Evolutionary conservation across 1,140 invertebrate genomes (phyloP).

Genomic region (Drosophila punjabiensis): DNA sequence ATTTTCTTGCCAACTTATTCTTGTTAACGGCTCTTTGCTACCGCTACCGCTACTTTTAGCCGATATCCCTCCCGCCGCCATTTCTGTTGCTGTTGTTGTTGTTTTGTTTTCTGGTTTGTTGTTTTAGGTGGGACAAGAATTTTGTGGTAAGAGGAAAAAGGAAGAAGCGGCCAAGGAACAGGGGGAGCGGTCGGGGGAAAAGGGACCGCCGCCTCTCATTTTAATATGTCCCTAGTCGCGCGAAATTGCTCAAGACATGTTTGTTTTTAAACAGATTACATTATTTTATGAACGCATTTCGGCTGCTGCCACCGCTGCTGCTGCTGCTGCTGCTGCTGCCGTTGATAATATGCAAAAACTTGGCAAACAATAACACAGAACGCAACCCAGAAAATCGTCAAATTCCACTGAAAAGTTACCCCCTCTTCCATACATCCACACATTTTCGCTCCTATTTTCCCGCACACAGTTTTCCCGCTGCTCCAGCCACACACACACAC

Average conservation of each 20-base stretch:
- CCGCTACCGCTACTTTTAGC: slow-evolving; percentile 62
- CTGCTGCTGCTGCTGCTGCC: slow-evolving; percentile 35
- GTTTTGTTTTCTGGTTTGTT: slow-evolving; percentile 43
- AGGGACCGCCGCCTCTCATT: slow-evolving; percentile 52
- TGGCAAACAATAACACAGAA: slow-evolving; percentile 80
- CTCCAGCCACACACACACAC: slow-evolving; percentile 17
- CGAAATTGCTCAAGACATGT: slow-evolving; percentile 82
- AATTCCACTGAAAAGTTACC: slow-evolving; percentile 72
- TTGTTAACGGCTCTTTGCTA: slow-evolving; percentile 74
- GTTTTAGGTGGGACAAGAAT: slow-evolving; percentile 63
- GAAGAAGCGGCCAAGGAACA: background rate
- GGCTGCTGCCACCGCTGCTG: slow-evolving; percentile 28
- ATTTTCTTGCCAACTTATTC: slow-evolving; percentile 69
- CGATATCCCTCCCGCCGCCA: slow-evolving; percentile 22
- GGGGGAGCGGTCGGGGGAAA: background rate
- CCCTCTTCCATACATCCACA: slow-evolving; percentile 16
- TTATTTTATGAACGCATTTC: slow-evolving; percentile 82
- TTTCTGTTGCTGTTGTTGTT: slow-evolving; percentile 41
- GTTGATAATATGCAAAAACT: slow-evolving; percentile 83
- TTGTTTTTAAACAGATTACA: slow-evolving; percentile 84
- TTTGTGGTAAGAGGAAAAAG: slow-evolving; percentile 13
- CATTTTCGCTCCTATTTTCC: slow-evolving; percentile 2
- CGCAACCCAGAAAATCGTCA: slow-evolving; percentile 70
- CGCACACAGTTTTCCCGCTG: slow-evolving; percentile 28
- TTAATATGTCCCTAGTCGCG: slow-evolving; percentile 81